A percentile compares a stretch with the other conserved stretches of the same genome.
These are phyloP conservation scores for Ictidomys tridecemlineatus DNA, from an alignment of 2,113 vertebrate genomes.

Conservation along the genomic window DNA sequence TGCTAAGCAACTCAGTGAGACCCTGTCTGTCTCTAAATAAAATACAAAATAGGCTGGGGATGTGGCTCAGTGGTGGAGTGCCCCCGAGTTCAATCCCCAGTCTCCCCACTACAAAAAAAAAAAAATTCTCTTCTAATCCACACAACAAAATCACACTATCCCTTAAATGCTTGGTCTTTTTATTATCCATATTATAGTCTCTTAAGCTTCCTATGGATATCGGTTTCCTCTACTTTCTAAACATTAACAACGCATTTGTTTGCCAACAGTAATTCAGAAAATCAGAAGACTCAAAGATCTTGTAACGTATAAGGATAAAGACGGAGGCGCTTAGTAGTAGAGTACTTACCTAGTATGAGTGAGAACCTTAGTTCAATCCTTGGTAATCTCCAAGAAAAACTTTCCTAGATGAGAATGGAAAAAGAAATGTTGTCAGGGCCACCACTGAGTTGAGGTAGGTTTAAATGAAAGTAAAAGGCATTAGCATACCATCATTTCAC, in stretches of 20 bases:
- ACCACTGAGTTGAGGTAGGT: constrained; percentile 15
- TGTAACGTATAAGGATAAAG: neutral
- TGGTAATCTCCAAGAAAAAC: no score
- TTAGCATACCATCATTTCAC: neutral
- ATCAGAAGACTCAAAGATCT: constrained; percentile 47
- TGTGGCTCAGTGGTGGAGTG: no score
- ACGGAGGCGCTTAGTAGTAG: no score
- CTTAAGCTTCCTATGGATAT: neutral
- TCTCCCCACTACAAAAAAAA: neutral
- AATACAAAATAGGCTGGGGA: no score
- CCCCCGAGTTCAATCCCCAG: no score
- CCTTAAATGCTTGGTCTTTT: neutral
- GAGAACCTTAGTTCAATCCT: no score
- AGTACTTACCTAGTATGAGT: no score
- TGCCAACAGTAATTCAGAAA: constrained; percentile 40
- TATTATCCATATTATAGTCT: neutral
- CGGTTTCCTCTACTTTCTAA: constrained; percentile 33
- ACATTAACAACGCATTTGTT: constrained; percentile 21
- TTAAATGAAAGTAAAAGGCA: constrained; percentile 28
- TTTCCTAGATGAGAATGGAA: no score
- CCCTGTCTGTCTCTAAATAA: no score
- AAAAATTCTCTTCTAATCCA: constrained; percentile 23
- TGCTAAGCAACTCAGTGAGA: no score
- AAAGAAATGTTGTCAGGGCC: constrained; percentile 8
- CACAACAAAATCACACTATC: constrained; percentile 18